phyloP scores from a whole-genome alignment of 2,888 invertebrate species.

The Drosophila anceps region DNA sequence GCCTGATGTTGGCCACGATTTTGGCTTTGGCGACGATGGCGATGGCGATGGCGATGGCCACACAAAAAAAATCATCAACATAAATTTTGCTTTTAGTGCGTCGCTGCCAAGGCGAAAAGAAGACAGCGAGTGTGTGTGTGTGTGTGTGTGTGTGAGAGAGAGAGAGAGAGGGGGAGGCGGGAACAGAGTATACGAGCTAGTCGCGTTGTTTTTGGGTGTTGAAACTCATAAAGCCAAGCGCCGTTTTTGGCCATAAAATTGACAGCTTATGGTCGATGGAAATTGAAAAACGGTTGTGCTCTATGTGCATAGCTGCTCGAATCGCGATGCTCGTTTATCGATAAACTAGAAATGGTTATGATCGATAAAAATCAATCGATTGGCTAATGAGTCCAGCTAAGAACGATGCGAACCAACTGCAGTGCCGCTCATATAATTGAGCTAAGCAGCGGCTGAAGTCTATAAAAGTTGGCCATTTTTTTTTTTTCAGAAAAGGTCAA shows the following conservation, averaged over 20 bases:
- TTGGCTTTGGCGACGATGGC: conserved; percentile 20
- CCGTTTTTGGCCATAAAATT: conserved; percentile 78
- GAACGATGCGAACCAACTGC: conserved; percentile 20
- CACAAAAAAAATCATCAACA: conserved; percentile 79
- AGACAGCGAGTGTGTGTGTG: too few relatives aligned
- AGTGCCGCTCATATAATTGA: conserved; percentile 4
- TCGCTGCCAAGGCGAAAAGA: conserved; percentile 20
- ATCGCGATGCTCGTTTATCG: conserved; percentile 46
- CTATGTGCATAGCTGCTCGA: conserved; percentile 20
- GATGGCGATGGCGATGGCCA: conserved; percentile 35
- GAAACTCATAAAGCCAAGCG: conserved; percentile 78
- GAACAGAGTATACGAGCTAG: background rate
- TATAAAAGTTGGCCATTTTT: background rate
- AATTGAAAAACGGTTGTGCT: conserved; percentile 72
- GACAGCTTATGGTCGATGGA: conserved; percentile 76
- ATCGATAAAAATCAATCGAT: conserved; percentile 56
- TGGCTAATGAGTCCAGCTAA: conserved; percentile 31
- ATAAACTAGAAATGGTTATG: conserved; percentile 57
- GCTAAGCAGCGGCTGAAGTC: background rate
- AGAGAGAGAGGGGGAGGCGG: background rate
- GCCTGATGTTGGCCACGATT: conserved; percentile 28
- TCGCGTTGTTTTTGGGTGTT: conserved; percentile 69
- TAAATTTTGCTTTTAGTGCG: conserved; percentile 79
- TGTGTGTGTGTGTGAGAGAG: too few relatives aligned
- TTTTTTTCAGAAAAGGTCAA: conserved; percentile 4